Conservation (phyloP, 2,113 vertebrate genomes). For the Orcinus orca region DNA sequence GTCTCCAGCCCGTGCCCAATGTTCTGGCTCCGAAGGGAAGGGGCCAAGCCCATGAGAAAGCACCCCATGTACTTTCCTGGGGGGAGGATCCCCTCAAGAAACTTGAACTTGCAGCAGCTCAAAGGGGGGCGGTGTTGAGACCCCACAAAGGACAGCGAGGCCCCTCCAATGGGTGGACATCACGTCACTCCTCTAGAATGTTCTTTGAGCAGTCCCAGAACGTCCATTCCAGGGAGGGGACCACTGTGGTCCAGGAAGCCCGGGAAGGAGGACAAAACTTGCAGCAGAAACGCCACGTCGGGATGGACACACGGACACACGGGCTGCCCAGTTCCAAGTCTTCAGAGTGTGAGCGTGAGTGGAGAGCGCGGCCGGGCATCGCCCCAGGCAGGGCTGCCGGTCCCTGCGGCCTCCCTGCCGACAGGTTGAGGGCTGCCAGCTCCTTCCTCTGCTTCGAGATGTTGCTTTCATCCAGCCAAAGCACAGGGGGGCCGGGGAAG, state of each 20-base stretch:
- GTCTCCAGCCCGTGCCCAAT: not conserved
- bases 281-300: rapidly evolving
- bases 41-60: rapidly evolving
- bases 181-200: not conserved
- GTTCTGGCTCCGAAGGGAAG: not conserved
- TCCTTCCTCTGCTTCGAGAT: rapidly evolving
- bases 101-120: not conserved
- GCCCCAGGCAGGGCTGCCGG: too few species aligned
- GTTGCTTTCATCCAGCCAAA: rapidly evolving
- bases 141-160: not conserved
- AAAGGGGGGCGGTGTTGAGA: not conserved
- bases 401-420: rapidly evolving
- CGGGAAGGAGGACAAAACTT: rapidly evolving
- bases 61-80: rapidly evolving
- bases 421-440: not conserved
- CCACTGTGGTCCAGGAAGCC: rapidly evolving
- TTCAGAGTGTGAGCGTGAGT: rapidly evolving
- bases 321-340: rapidly evolving
- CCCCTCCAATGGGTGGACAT: not conserved
- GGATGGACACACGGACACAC: rapidly evolving
- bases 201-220: rapidly evolving
- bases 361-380: too few species aligned
- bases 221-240: rapidly evolving
- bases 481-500: rapidly evolving
- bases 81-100: not conserved